Evolutionary conservation across 2,888 invertebrate genomes (phyloP), one percentile per base, ranked within the genome.

Genomic region (Parochlus steinenii): DNA sequence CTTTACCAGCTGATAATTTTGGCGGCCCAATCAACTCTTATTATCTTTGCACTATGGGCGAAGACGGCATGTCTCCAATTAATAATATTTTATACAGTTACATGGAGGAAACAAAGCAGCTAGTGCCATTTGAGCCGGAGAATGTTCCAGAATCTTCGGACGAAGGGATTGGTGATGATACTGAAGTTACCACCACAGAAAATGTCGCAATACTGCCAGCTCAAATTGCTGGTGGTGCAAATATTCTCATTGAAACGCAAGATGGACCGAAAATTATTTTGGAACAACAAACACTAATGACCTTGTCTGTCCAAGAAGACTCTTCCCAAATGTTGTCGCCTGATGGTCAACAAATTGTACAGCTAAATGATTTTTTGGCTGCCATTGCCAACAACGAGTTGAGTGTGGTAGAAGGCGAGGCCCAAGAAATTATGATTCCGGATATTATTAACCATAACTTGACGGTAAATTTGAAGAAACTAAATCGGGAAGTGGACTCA

Each of bases 21-120:
- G 76, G 76, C 33, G 78, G 79, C 5, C 73, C 76, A 17, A 67
- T 71, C 1, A 76, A 77, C 40, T 71, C 74, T 1, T 79, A 78
- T 50, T 75, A 77, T 51, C 62, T 81, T 20, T 75, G 81, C 41
- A 64, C 71, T 2, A 52, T 54, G 35, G 62, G 76, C n/a, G 74
- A 71, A 37, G 73, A 78, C 27, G 71, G 71, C 29, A 65, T 75
- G 36, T 73, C 73, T 14, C 76, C 78, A 1, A 63, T 81, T 25
- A 78, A 79, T 50, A 74, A 76, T 46, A 73, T n/a, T n/a, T n/a
- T n/a, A n/a, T n/a, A n/a, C n/a, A n/a, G n/a, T n/a, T n/a, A n/a
- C n/a, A n/a, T n/a, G n/a, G n/a, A n/a, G n/a, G n/a, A n/a, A n/a
- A n/a, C 73, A 39, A 67, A 74, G 4, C 53, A 76, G 28, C 65